Conservation (phyloP, 2,797 vertebrate species). For the Bufotes viridis region DNA sequence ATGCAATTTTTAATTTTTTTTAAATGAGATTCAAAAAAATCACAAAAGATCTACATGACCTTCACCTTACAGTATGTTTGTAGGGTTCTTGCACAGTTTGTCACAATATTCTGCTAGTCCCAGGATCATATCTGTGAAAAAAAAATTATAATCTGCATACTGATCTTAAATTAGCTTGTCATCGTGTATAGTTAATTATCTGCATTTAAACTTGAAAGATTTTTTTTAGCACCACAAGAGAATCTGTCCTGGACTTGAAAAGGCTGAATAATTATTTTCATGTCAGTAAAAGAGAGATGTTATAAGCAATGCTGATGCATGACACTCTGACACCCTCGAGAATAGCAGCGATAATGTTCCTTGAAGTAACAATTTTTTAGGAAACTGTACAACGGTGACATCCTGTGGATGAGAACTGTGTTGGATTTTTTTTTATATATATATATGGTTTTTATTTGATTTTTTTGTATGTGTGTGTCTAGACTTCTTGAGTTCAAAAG, state of each 20-base stretch:
- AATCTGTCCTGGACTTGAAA: constrained; percentile 48
- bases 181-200: constrained; percentile 57
- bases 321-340: constrained; percentile 41
- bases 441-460: constrained; percentile 4
- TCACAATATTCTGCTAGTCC: constrained; percentile 3
- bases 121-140: not conserved
- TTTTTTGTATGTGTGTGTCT: not conserved
- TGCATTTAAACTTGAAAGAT: constrained; percentile 56
- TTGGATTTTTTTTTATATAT: not conserved
- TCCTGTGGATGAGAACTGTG: constrained; percentile 52
- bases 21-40: constrained; percentile 26
- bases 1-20: constrained; percentile 22
- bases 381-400: constrained; percentile 59
- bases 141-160: constrained; percentile 30
- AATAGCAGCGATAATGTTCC: constrained; percentile 22
- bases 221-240: constrained; percentile 49
- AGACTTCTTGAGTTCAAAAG: constrained; percentile 47
- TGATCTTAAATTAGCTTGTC: constrained; percentile 54
- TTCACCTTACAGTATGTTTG: constrained; percentile 21
- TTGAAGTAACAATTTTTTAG: constrained; percentile 4
- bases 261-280: constrained; percentile 59
- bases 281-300: constrained; percentile 58
- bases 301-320: constrained; percentile 49
- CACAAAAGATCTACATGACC: constrained; percentile 15
- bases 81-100: not conserved